These are phyloP conservation scores for Ashinkailepas kermadecensis DNA, from an alignment of 2,888 invertebrate species.

Conservation along the genomic window DNA sequence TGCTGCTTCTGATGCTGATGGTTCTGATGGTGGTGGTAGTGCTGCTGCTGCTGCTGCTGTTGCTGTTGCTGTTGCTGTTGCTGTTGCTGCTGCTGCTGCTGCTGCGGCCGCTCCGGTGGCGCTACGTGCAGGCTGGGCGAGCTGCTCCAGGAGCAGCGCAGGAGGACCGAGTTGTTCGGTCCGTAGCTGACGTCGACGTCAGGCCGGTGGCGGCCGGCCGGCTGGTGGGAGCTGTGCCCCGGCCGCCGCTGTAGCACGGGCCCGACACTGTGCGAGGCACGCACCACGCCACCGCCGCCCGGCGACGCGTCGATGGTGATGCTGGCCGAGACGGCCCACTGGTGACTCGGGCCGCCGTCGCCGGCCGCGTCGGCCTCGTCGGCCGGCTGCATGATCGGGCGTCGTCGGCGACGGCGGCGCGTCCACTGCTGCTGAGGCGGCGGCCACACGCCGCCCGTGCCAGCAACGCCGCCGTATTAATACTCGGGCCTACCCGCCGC, in stretches of 20 bases:
- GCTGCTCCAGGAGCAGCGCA: constrained; percentile 17
- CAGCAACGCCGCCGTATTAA: too few species aligned
- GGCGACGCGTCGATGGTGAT: not conserved
- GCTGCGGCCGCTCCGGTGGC: not conserved
- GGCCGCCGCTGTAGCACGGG: not conserved
- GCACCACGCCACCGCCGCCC: not conserved
- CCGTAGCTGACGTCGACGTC: constrained; percentile 1
- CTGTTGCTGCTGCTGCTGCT: not conserved
- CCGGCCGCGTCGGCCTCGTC: too few species aligned
- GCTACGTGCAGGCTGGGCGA: not conserved
- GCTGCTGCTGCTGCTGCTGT: not conserved
- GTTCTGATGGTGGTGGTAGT: not conserved
- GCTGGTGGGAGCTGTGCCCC: not conserved
- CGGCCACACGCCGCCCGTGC: too few species aligned
- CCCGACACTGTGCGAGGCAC: not conserved
- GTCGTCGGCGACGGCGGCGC: too few species aligned
- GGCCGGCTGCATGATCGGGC: too few species aligned
- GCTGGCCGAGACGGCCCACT: not conserved
- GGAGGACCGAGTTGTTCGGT: not conserved
- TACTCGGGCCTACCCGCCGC: too few species aligned
- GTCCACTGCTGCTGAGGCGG: too few species aligned
- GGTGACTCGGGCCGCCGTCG: not conserved
- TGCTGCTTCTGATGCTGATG: not conserved
- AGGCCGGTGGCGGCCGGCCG: not conserved
- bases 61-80: not conserved